A percentile compares a stretch with the other conserved stretches of the same genome.
Evolutionary conservation across 2,888 invertebrate species (phyloP).

Genomic region (Leptinotarsa juncta): DNA sequence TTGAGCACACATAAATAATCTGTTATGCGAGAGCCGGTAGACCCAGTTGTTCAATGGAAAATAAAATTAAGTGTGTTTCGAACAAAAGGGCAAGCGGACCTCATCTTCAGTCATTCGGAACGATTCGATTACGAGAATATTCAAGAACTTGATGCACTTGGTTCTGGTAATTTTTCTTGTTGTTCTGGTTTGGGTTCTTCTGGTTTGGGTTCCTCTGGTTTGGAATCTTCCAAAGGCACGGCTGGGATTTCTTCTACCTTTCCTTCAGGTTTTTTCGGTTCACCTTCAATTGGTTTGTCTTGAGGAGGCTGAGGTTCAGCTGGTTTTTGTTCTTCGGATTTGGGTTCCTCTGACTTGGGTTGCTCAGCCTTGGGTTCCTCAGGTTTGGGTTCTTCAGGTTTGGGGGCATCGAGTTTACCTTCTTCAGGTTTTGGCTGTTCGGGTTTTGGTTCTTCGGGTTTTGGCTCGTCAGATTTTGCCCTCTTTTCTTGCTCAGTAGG

Average conservation of each 20-base stretch:
- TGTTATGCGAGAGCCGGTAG: slow-evolving; percentile 58
- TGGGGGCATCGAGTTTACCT: slow-evolving; percentile 6
- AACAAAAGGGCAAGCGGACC: slow-evolving; percentile 63
- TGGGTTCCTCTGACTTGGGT: slow-evolving; percentile 32
- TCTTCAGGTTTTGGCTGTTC: slow-evolving; percentile 29
- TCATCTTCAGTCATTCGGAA: slow-evolving; percentile 53
- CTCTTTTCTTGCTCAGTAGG: slow-evolving; percentile 44
- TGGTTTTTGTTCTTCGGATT: slow-evolving; percentile 35
- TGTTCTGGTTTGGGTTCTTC: slow-evolving; percentile 43
- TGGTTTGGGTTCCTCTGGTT: slow-evolving; percentile 50
- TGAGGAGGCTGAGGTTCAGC: slow-evolving; percentile 29
- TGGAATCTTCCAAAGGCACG: slow-evolving; percentile 23
- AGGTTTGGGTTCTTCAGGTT: slow-evolving; percentile 31
- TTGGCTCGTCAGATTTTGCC: slow-evolving; percentile 47
- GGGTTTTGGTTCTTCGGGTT: slow-evolving; percentile 42
- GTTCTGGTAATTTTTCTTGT: slow-evolving; percentile 54
- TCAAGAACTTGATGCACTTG: slow-evolving; percentile 61
- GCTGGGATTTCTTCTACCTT: slow-evolving; percentile 48
- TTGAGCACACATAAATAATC: slow-evolving; percentile 57
- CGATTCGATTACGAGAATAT: slow-evolving; percentile 25
- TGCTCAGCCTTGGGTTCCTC: slow-evolving; percentile 33
- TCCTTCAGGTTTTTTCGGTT: slow-evolving; percentile 59
- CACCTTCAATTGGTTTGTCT: slow-evolving; percentile 40
- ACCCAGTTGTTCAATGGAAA: slow-evolving; percentile 57
- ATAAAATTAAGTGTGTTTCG: slow-evolving; percentile 57